Base-by-base conservation (phyloP, 2,113 vertebrate species). In the Dipodomys stephensi region DNA sequence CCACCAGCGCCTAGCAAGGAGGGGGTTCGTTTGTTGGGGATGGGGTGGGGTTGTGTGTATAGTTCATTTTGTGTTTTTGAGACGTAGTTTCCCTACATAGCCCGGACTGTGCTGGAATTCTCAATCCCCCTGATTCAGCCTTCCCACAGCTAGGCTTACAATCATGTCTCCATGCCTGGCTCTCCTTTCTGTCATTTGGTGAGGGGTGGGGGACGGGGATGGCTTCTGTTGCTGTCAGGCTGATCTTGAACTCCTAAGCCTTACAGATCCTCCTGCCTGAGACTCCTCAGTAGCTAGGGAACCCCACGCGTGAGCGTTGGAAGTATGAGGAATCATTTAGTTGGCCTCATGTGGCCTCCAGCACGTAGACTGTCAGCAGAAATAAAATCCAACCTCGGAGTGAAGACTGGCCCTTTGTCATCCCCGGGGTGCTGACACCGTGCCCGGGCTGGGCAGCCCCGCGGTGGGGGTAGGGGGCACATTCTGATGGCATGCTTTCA, bases 401-500 rank as follows among this genome's bases (percentile, higher is more conserved):
- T 57, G 60, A 82, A 90, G 78, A 67, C 83, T 90, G 64, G 65
- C 25, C 32, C 74, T 92, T 79, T 85, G 82, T 90, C 73, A n/a
- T 53, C 68, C 73, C 44, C 7, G 22, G 8, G 15, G 53, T 46
- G 49, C 13, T 4, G 46, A 60, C 60, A 15, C 60, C 4, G 12
- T 32, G 7, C 1, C 1, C 1, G 11, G 8, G 53, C 85, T 32
- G 83, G 44, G 25, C 18, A 7, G 71, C 72, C 53, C 39, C 65
- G 67, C 35, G 49, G 23, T 25, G 53, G 30, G 44, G 64, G 35
- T 65, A 87, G 39, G 20, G 74, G 60, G 67, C 25, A 57, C 53
- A 57, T 28, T 30, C n/a, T 79, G 35, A 35, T 69, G 60, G 23
- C 12, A 15, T 44, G 57, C 28, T 69, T 7, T 44, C 60, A 67